These are phyloP conservation scores for Cantharis lateralis DNA, from an alignment of 2,888 invertebrate genomes.

Conservation along the genomic window DNA sequence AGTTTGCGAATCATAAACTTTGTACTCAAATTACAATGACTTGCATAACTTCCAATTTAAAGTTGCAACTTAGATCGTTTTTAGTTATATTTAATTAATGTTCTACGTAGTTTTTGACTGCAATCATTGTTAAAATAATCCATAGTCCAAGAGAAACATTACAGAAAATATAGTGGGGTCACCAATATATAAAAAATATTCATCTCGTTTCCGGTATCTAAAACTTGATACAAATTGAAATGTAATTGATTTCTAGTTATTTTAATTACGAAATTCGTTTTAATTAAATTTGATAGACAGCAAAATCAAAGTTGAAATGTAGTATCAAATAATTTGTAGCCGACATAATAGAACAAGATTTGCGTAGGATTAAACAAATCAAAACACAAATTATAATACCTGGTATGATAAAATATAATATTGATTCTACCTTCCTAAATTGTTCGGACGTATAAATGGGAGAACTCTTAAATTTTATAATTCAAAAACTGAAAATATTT, in stretches of 20 bases:
- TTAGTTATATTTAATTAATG: not conserved
- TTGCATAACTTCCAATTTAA: slow-evolving; percentile 16
- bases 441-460: not conserved
- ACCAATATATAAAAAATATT: no score
- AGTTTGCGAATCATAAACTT: slow-evolving; percentile 52
- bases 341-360: not conserved
- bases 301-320: not conserved
- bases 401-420: not conserved
- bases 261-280: not conserved
- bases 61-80: not conserved
- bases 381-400: not conserved
- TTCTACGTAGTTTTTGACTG: not conserved
- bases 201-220: not conserved
- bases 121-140: not conserved
- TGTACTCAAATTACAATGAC: slow-evolving; percentile 41
- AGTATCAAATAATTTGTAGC: not conserved
- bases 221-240: not conserved
- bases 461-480: not conserved
- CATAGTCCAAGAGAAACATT: no score
- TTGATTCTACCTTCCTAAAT: not conserved
- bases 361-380: not conserved
- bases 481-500: not conserved
- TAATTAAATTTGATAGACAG: not conserved
- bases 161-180: no score
- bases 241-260: not conserved